These are phyloP conservation scores for Lathronympha strigana DNA, from an alignment of 2,888 invertebrate genomes.

Conservation along the genomic window DNA sequence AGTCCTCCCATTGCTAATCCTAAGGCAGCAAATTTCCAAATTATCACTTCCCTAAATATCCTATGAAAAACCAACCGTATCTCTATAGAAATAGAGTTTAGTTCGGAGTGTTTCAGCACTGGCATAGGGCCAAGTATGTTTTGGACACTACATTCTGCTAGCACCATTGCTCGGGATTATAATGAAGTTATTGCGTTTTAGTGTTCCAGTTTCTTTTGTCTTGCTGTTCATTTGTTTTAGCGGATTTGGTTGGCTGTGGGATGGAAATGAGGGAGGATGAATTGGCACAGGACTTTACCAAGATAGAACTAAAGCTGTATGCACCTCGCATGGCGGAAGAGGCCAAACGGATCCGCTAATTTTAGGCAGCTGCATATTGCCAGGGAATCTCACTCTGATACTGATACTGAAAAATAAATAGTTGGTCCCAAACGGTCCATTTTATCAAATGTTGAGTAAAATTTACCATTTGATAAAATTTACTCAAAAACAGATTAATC, in stretches of 20 bases:
- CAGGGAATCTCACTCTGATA: too few relatives aligned
- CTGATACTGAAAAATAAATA: too few relatives aligned
- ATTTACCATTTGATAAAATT: too few relatives aligned
- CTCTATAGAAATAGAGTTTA: neutral
- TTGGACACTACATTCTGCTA: conserved; percentile 19
- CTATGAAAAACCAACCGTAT: neutral
- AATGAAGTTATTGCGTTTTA: conserved; percentile 30
- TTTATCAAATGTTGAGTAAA: too few relatives aligned
- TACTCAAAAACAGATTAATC: too few relatives aligned
- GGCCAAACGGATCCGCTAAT: too few relatives aligned
- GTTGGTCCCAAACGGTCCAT: too few relatives aligned
- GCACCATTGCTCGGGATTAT: conserved; percentile 23
- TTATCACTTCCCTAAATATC: neutral
- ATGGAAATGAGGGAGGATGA: neutral
- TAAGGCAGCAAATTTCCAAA: conserved; percentile 27
- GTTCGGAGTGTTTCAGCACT: neutral
- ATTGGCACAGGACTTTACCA: too few relatives aligned
- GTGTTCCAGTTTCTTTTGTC: conserved; percentile 23
- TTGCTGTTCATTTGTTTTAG: conserved; percentile 10
- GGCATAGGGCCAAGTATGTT: conserved; percentile 27
- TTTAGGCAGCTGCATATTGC: too few relatives aligned
- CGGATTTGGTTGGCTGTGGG: neutral
- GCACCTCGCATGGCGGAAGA: too few relatives aligned
- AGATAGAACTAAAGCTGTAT: too few relatives aligned
- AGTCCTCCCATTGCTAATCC: conserved; percentile 27